Conservation (phyloP, 1,140 invertebrate species). For the Holotrichia oblita region DNA sequence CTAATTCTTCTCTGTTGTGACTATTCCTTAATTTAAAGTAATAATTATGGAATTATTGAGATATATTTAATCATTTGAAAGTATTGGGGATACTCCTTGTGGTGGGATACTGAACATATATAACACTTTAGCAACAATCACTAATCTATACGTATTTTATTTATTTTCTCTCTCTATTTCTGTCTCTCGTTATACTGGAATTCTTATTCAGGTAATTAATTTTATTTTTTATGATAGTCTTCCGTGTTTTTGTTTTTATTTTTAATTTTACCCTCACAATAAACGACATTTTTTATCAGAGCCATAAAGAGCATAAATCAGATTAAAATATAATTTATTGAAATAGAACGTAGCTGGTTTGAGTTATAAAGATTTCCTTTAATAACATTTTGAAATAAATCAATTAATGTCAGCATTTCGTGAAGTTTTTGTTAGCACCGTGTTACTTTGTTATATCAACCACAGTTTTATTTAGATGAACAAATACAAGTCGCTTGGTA, state of each 20-base stretch:
- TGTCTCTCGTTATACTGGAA: no score
- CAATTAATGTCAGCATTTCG: no score
- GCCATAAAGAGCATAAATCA: neutral
- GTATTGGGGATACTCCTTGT: slow-evolving; percentile 8
- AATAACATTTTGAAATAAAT: no score
- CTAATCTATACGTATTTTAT: neutral
- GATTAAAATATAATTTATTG: no score
- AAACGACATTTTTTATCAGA: neutral
- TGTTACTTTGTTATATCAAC: no score
- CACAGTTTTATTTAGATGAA: no score
- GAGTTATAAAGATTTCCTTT: no score
- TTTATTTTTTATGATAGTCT: neutral
- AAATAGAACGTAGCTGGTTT: no score
- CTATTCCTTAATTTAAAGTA: neutral
- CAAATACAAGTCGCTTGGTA: no score
- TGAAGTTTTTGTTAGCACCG: no score
- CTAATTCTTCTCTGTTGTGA: neutral
- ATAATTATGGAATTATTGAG: neutral
- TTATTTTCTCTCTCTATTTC: neutral
- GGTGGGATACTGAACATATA: slow-evolving; percentile 9
- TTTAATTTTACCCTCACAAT: neutral
- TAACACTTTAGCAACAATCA: neutral
- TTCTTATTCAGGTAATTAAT: no score
- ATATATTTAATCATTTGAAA: neutral
- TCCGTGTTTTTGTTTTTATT: neutral